phyloP scores from a whole-genome alignment of 2,797 vertebrate genomes.

The Sphaeramia orbicularis region DNA sequence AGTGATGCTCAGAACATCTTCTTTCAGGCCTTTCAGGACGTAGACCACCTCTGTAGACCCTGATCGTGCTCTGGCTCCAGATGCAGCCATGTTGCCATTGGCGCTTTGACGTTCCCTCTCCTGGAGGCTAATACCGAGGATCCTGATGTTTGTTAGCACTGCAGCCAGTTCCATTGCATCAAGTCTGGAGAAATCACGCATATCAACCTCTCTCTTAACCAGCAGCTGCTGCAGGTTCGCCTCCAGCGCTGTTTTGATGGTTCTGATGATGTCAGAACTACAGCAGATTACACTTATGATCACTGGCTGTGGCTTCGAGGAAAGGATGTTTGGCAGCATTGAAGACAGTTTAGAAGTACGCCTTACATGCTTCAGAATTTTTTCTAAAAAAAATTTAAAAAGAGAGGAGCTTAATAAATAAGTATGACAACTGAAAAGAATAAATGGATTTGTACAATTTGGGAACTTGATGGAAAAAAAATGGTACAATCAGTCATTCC shows the following conservation, averaged over 20 bases:
- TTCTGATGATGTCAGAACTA: not conserved
- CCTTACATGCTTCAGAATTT: constrained; percentile 3
- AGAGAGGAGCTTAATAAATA: no score
- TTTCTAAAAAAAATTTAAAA: constrained; percentile 50
- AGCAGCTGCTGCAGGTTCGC: constrained; percentile 50
- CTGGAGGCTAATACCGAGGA: constrained; percentile 56
- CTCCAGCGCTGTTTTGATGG: constrained; percentile 55
- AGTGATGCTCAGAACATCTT: constrained; percentile 64
- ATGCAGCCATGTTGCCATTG: not conserved
- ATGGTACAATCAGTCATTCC: no score
- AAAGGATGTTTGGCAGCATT: not conserved
- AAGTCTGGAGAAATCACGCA: constrained; percentile 34
- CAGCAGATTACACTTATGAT: constrained; percentile 51
- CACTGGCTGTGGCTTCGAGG: constrained; percentile 42
- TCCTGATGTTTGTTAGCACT: constrained; percentile 52
- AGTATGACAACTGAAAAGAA: no score
- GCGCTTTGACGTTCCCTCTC: not conserved
- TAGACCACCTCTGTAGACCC: constrained; percentile 28
- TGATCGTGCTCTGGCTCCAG: not conserved
- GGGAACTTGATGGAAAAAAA: no score
- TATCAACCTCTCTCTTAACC: constrained; percentile 39
- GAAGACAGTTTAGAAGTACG: not conserved
- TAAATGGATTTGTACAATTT: no score
- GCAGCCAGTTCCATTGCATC: constrained; percentile 57
- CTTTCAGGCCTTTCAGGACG: constrained; percentile 67